A percentile compares a stretch with the other conserved stretches of the same genome.
Conservation (phyloP, 2,113 vertebrate species). For the Daphoenositta chrysoptera region DNA sequence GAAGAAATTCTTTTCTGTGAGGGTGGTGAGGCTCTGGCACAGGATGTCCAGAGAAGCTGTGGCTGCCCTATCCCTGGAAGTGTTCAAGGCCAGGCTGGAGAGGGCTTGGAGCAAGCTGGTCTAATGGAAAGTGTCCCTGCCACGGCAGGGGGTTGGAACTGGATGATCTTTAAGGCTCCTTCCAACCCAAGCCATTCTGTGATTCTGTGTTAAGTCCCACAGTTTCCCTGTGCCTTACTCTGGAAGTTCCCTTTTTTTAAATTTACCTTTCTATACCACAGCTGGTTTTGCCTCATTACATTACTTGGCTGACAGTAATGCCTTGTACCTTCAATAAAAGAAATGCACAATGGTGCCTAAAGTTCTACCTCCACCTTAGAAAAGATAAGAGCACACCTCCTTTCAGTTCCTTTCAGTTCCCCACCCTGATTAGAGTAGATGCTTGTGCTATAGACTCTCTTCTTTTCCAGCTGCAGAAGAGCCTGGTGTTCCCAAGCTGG, state of each 20-base stretch:
- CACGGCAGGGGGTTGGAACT: not conserved
- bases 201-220: not conserved
- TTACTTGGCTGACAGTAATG: not conserved
- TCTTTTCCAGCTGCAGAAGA: not conserved
- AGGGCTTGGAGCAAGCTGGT: not conserved
- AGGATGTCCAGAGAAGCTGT: not conserved
- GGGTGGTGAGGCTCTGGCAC: not conserved
- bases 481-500: not conserved
- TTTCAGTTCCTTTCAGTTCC: not conserved
- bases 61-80: not conserved
- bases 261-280: not conserved
- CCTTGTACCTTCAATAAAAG: not conserved
- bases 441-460: not conserved
- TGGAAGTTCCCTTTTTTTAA: not conserved
- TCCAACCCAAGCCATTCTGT: not conserved
- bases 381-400: too few species aligned
- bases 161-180: not conserved
- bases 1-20: not conserved
- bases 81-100: not conserved
- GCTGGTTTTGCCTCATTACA: not conserved
- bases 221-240: not conserved
- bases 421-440: not conserved
- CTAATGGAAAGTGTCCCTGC: not conserved
- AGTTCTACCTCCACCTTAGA: not conserved
- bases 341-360: not conserved